phyloP scores from a whole-genome alignment of 2,113 vertebrate species.

The Vicugna pacos region DNA sequence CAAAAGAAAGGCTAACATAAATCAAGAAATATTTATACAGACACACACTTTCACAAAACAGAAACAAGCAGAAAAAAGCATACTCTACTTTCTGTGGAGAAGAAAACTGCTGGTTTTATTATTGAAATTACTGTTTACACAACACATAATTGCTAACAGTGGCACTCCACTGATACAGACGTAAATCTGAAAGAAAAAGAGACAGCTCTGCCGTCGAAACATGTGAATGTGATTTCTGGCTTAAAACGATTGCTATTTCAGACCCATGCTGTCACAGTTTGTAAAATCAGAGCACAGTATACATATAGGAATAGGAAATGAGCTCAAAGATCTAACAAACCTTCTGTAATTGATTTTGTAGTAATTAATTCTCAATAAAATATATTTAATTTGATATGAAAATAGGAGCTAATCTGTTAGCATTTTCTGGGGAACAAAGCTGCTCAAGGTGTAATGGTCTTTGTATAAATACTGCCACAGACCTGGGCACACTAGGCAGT shows the following conservation, averaged over 20 bases:
- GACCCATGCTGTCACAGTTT: not conserved
- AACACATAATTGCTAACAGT: not conserved
- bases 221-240: not conserved
- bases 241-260: not conserved
- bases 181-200: not conserved
- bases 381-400: not conserved
- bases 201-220: not conserved
- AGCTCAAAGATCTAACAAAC: not conserved
- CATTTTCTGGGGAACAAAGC: not conserved
- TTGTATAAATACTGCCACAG: not conserved
- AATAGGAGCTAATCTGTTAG: not conserved
- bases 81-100: not conserved
- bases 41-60: not conserved
- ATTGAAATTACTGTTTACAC: not conserved
- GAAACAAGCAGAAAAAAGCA: not conserved
- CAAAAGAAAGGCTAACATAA: not conserved
- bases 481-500: not conserved
- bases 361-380: not conserved
- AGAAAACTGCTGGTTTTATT: not conserved
- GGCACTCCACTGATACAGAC: not conserved
- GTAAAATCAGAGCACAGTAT: not conserved
- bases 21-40: not conserved
- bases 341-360: not conserved
- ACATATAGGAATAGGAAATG: not conserved
- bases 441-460: not conserved